Conservation (phyloP, 2,888 invertebrate species). For the Bugula neritina region DNA sequence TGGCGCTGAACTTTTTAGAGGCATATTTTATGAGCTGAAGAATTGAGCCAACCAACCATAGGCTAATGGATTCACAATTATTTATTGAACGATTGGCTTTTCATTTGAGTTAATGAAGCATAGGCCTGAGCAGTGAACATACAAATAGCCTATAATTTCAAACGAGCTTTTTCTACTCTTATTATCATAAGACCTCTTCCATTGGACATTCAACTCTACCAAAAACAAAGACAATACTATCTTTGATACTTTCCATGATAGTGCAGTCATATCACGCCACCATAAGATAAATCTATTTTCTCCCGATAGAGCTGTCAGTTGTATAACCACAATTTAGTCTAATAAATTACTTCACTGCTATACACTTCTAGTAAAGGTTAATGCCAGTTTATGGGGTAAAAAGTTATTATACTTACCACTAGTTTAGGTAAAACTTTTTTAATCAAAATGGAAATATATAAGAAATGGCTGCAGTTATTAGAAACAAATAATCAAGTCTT, state of each 20-base stretch:
- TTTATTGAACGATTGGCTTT: neutral
- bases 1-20: no score
- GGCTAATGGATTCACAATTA: neutral
- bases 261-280: neutral
- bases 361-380: no score
- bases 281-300: neutral
- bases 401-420: no score
- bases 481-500: no score
- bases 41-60: neutral
- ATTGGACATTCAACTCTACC: neutral
- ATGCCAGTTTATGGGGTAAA: no score
- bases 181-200: neutral
- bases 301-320: neutral
- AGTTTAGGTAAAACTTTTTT: no score
- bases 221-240: neutral
- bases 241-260: neutral
- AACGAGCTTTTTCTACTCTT: neutral
- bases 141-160: neutral
- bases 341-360: no score
- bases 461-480: no score
- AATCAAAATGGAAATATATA: no score
- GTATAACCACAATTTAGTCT: neutral
- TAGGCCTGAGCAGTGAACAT: neutral
- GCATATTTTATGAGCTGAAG: no score
- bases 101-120: neutral